Base-by-base conservation (phyloP, 2,888 invertebrate species). In the Suillia variegata region DNA sequence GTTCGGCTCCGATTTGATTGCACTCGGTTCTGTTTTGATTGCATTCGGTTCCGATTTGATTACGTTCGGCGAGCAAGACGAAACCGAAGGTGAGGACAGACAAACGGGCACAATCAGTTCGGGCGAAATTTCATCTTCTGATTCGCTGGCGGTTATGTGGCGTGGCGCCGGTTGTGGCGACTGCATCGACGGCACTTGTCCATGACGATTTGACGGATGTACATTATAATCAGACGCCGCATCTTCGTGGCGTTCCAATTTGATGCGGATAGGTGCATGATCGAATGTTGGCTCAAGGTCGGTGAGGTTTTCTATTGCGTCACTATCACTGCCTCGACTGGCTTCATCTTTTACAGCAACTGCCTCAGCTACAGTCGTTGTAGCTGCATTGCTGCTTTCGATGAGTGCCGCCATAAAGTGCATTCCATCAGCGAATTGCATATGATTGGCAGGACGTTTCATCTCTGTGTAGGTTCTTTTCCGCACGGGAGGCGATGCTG, bases 171-270 rank as follows among this genome's bases (percentile, higher is more conserved):
- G 18, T 45, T 5, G 45, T 13, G 20, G 6, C 38, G 6, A 4
- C 13, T 13, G 38, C 4, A n/a, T 4, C n/a, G 38, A n/a, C 6
- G n/a, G 10, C n/a, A n/a, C 13, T n/a, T 38, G 38, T 31, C 6
- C 31, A 8, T 5, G 31, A 31, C n/a, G n/a, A n/a, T n/a, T 31
- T 4, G 66, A 59, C 13, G 65, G 49, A 13, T 68, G 66, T 18
- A 74, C 68, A 54, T 75, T 68, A 61, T 73, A 75, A 33, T 75
- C 73, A 18, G 69, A 69, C 54, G 67, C 70, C 38, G 69, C 66
- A 5, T 17, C 4, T 47, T 72, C 73, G 1, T 72, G 68, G 15
- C 73, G 63, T 48, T 77, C 76, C 18, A 74, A 58, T 65, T 77
- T 76, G 12, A 77, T 75, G 54, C 70, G 67, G 10, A 73, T 59